These are phyloP conservation scores for Prionailurus viverrinus DNA, from an alignment of 2,113 vertebrate genomes.

Conservation along the genomic window DNA sequence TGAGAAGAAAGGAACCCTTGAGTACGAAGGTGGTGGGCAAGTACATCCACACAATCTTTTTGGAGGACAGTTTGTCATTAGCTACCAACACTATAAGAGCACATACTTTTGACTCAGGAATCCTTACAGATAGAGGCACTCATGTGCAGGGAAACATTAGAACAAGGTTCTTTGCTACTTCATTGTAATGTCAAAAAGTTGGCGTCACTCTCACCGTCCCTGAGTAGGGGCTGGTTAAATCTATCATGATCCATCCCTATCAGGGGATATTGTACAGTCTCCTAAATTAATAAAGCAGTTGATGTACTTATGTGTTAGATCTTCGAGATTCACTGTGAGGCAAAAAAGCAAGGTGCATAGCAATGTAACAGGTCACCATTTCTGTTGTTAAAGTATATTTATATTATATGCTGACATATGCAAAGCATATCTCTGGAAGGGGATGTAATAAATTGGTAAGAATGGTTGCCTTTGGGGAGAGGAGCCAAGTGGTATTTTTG, in stretches of 20 bases:
- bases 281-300: not conserved
- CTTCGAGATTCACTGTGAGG: not conserved
- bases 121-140: not conserved
- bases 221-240: not conserved
- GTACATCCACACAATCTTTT: not conserved
- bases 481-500: not conserved
- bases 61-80: not conserved
- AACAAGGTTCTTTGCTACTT: not conserved
- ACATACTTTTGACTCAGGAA: not conserved
- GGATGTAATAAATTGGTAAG: not conserved
- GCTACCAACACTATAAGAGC: not conserved
- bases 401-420: not conserved
- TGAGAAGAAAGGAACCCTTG: not conserved
- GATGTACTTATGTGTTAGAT: not conserved
- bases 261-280: not conserved
- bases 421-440: not conserved
- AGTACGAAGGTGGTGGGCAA: not conserved
- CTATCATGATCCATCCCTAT: too few species aligned
- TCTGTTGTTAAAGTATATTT: not conserved
- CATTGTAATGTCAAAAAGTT: not conserved
- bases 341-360: not conserved
- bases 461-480: not conserved
- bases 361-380: not conserved
- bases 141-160: not conserved
- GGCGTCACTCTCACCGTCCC: not conserved